phyloP scores from a whole-genome alignment of 2,797 vertebrate species.

The Pachyuromys duprasi region DNA sequence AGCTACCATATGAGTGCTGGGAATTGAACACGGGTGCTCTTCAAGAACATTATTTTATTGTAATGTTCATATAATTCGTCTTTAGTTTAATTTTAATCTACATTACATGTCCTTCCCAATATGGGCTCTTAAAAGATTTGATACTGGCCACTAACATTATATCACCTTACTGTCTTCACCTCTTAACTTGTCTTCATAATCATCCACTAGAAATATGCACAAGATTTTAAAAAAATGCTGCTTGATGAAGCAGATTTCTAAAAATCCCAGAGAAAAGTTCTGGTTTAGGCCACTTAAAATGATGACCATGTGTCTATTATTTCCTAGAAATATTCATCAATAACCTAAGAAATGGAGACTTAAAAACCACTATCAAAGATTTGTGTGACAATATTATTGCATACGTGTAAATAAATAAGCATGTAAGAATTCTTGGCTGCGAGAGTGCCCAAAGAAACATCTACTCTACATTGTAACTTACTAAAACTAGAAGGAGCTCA shows the following conservation, averaged over 20 bases:
- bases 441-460: not conserved
- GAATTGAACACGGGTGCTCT: not conserved
- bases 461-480: not conserved
- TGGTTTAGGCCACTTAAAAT: not conserved
- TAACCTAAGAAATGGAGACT: not conserved
- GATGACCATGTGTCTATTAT: not conserved
- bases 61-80: constrained; percentile 24
- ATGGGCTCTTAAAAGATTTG: constrained; percentile 15
- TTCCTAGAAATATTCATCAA: not conserved
- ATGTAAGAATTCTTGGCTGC: not conserved
- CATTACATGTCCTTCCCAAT: not conserved
- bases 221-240: not conserved
- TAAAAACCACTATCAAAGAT: constrained; percentile 6
- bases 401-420: not conserved
- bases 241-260: not conserved
- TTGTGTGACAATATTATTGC: not conserved
- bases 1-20: not conserved
- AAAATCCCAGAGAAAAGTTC: not conserved
- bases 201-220: not conserved
- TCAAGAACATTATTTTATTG: constrained; percentile 11
- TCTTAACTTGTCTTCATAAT: constrained; percentile 8
- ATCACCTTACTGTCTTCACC: not conserved
- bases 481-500: not conserved
- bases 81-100: constrained; percentile 31
- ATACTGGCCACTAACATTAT: not conserved